phyloP scores from a whole-genome alignment of 2,888 invertebrate genomes.

The Nomada goodeniana region DNA sequence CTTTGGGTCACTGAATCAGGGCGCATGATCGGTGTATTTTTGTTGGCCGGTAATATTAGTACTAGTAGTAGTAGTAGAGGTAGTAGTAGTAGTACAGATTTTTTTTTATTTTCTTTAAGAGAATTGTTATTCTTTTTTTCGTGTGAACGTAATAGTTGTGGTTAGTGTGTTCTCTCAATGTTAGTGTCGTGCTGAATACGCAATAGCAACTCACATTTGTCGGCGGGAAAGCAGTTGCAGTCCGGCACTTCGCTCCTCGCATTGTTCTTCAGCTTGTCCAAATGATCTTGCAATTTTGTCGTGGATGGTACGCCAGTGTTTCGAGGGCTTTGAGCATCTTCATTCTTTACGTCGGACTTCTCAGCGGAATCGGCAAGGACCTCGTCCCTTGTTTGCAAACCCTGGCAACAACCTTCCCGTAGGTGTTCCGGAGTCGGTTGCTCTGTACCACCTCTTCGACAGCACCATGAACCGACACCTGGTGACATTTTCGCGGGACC shows the following conservation, averaged over 20 bases:
- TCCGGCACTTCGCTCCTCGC: constrained; percentile 94
- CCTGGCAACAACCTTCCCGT: constrained; percentile 90
- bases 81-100: constrained; percentile 14
- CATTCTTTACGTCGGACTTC: constrained; percentile 81
- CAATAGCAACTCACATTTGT: constrained; percentile 87
- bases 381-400: constrained; percentile 90
- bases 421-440: constrained; percentile 90
- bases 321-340: constrained; percentile 77
- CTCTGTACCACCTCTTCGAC: constrained; percentile 90
- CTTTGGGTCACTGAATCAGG: constrained; percentile 64
- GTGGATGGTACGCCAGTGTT: constrained; percentile 81
- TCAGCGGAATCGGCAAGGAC: constrained; percentile 86
- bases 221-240: constrained; percentile 94
- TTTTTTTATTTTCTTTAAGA: constrained; percentile 50
- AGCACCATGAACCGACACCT: constrained; percentile 89
- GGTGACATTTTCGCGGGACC: constrained; percentile 88
- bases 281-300: constrained; percentile 87
- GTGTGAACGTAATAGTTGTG: constrained; percentile 65
- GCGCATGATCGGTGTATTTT: constrained; percentile 55
- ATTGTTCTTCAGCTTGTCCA: constrained; percentile 87
- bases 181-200: constrained; percentile 80
- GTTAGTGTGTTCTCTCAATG: constrained; percentile 80
- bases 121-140: constrained; percentile 49
- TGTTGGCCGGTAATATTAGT: constrained; percentile 53
- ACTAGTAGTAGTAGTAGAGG: constrained; percentile 33